These are phyloP conservation scores for Illadopsis cleaveri DNA, from an alignment of 2,113 vertebrate species.

Conservation along the genomic window DNA sequence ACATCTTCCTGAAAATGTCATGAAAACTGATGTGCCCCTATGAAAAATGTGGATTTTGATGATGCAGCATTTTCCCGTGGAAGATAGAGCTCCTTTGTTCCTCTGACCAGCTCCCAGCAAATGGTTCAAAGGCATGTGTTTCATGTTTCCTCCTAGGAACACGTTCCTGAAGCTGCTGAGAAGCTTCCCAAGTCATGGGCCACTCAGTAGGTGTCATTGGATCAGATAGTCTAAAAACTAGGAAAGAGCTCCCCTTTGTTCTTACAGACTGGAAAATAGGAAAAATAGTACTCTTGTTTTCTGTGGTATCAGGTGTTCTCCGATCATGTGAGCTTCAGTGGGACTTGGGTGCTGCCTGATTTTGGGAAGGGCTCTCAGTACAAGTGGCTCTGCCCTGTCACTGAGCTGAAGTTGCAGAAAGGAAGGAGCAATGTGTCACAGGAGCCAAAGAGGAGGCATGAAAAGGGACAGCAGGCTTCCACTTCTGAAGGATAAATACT, in stretches of 20 bases:
- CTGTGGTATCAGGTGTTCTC: not conserved
- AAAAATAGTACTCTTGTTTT: not conserved
- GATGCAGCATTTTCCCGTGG: slow-evolving; percentile 15
- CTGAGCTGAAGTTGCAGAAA: not conserved
- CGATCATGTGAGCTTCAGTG: rapidly evolving
- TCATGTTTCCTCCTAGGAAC: not conserved
- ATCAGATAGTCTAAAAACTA: not conserved
- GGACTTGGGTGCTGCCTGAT: not conserved
- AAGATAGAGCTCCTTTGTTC: slow-evolving; percentile 17
- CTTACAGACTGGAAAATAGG: not conserved
- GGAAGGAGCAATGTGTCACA: not conserved
- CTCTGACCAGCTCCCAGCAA: not conserved
- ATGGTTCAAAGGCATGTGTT: not conserved
- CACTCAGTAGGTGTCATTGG: not conserved
- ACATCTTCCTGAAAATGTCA: not conserved
- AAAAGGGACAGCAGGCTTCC: not conserved
- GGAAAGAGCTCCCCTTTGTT: not conserved
- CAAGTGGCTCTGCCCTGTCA: not conserved
- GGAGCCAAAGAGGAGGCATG: not conserved
- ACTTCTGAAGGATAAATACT: not conserved
- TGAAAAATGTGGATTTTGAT: slow-evolving; percentile 2
- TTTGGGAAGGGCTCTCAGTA: not conserved
- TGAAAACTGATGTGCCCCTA: not conserved
- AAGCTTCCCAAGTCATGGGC: not conserved
- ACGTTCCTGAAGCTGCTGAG: not conserved